Conservation (phyloP, 2,113 vertebrate genomes). For the Scophthalmus maximus region DNA sequence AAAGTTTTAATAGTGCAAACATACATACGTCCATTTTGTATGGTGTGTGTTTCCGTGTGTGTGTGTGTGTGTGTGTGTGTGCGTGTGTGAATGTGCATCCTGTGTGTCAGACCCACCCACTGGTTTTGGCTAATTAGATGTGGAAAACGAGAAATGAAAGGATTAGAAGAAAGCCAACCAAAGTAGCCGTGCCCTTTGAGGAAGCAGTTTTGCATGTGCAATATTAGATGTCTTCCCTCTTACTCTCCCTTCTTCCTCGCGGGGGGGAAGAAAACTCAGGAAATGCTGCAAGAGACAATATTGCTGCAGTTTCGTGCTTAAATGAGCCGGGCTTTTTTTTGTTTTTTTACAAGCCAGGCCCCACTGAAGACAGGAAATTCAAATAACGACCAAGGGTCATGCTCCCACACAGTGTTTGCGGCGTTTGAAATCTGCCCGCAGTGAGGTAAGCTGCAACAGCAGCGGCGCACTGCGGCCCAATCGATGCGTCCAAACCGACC, state of each 20-base stretch:
- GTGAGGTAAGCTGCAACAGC: constrained; percentile 14
- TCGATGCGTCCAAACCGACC: no score
- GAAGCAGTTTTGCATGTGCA: constrained; percentile 6
- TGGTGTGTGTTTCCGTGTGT: constrained; percentile 8
- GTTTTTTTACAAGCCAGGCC: neutral
- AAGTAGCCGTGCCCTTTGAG: neutral
- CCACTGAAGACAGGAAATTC: constrained; percentile 25
- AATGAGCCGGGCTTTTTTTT: no score
- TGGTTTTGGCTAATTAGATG: constrained; percentile 49
- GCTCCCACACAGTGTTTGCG: neutral
- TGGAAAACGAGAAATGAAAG: constrained; percentile 17
- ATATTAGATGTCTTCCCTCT: neutral
- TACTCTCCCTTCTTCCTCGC: neutral
- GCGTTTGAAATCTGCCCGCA: neutral
- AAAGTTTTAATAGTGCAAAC: constrained; percentile 55
- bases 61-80: constrained; percentile 6
- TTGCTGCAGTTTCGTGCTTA: no score
- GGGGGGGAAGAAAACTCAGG: neutral
- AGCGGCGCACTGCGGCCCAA: constrained; percentile 1
- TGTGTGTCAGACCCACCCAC: constrained; percentile 26
- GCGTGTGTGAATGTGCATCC: constrained; percentile 20
- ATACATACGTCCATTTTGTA: constrained; percentile 32
- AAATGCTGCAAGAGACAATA: neutral
- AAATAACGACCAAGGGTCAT: constrained; percentile 5
- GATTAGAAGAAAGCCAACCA: constrained; percentile 16